Base-by-base conservation (phyloP, 2,113 vertebrate genomes). In the human region DNA sequence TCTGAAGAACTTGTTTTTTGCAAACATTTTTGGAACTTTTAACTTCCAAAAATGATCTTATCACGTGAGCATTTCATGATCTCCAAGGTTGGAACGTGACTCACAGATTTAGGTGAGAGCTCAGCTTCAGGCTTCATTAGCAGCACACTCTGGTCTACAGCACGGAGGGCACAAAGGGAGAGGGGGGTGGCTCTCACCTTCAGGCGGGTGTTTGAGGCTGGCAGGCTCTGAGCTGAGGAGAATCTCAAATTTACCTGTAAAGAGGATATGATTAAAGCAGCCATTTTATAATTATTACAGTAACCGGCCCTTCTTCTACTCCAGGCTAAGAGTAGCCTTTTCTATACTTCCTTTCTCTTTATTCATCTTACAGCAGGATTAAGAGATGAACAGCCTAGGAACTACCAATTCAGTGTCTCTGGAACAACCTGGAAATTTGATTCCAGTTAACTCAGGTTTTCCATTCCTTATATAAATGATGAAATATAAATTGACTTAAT, bases 111-210 rank as follows among this genome's bases (percentile, higher is more conserved):
- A 9, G 98, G 97, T 1, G 97, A 99, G 22, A 99, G 98, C 88
- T 98, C 98, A 43, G 98, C 98, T 78, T 99, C 99, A 0, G 99
- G 98, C 82, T 98, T 99, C 97, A 99, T 96, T 22, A 99, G 98
- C 35, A 99, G 98, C 30, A 99, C 96, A 0, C 99, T 99, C 96
- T 99, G 97, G 96, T 99, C 99, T 0, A 99, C 96, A 2, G 98
- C 99, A 16, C 98, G 98, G 87, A 99, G 79, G 6, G 98, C 99
- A 84, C 99, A 99, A 8, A 99, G 97, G 43, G 99, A 99, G n/a
- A 98, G 76, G 16, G 99, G 98, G 0, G 98, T 89, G 40, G 99
- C 98, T 1, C 85, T 98, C 75, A 99, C 12, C 66, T 97, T 97
- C 95, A 99, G 96, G n/a, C 0, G 97, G 93, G 91, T 97, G 8